phyloP scores from a whole-genome alignment of 2,113 vertebrate genomes.

The Antigone vipio region DNA sequence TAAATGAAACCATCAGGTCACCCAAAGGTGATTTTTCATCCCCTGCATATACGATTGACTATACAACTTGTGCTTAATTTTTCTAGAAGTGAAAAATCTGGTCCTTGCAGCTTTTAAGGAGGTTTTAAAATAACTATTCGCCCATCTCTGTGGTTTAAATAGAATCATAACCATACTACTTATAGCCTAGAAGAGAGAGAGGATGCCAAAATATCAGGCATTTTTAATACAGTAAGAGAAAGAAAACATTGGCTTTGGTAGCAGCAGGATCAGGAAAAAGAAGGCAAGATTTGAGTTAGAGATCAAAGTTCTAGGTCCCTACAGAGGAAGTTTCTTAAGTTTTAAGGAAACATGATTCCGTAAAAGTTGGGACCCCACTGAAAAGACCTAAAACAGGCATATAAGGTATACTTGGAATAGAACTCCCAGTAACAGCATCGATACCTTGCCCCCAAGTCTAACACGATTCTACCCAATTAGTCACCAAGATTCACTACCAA shows the following conservation, averaged over 20 bases:
- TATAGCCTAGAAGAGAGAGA: constrained; percentile 32
- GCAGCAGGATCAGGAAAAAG: background rate
- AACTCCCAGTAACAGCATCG: background rate
- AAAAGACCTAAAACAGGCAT: background rate
- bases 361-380: background rate
- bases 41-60: background rate
- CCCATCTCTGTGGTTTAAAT: constrained; percentile 45
- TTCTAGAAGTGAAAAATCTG: constrained; percentile 25
- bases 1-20: constrained; percentile 19
- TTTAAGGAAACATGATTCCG: background rate
- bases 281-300: background rate
- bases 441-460: background rate
- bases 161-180: constrained; percentile 42
- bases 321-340: background rate
- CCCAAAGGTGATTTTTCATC: background rate
- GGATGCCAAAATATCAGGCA: constrained; percentile 48
- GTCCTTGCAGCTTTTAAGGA: constrained; percentile 11
- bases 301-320: background rate
- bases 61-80: background rate
- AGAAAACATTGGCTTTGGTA: constrained; percentile 17
- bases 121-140: constrained; percentile 56
- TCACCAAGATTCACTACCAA: background rate
- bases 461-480: background rate
- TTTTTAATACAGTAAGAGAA: constrained; percentile 38
- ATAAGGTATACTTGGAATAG: background rate